phyloP scores from a whole-genome alignment of 2,888 invertebrate species.

The Acronicta psi region DNA sequence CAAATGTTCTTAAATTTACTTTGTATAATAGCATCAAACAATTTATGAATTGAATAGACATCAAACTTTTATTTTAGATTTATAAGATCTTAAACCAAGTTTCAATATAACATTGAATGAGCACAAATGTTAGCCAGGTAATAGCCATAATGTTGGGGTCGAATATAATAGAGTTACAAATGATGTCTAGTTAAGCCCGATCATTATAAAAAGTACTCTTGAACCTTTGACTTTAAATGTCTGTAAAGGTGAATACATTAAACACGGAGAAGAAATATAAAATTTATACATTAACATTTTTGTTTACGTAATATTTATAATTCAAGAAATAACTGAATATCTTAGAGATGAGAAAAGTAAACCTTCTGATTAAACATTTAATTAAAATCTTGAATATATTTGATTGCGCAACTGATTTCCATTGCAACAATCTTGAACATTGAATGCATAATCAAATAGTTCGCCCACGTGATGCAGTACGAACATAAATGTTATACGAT shows the following conservation, averaged over 20 bases:
- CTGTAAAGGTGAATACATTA: conserved; percentile 20
- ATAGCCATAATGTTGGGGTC: conserved; percentile 3
- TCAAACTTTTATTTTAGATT: no score
- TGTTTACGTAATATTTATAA: conserved; percentile 12
- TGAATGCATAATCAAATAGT: conserved; percentile 38
- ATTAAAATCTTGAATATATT: conserved; percentile 16
- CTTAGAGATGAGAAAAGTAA: conserved; percentile 2
- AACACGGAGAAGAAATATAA: conserved; percentile 2
- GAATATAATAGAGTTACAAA: conserved; percentile 18
- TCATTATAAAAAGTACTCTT: conserved; percentile 24
- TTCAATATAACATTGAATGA: neutral
- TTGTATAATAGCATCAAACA: no score
- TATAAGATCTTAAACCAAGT: neutral
- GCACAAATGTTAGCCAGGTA: neutral
- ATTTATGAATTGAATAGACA: neutral
- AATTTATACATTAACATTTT: neutral
- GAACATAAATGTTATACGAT: conserved; percentile 10
- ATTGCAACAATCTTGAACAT: conserved; percentile 19
- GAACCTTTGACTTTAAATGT: conserved; percentile 35
- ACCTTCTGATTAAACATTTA: conserved; percentile 14
- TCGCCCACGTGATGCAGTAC: conserved; percentile 36
- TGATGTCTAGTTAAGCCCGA: conserved; percentile 9
- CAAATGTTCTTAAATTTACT: no score
- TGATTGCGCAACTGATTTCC: conserved; percentile 25
- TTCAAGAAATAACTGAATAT: neutral